Base-by-base conservation (phyloP, 2,797 vertebrate genomes). In the Takifugu rubripes region DNA sequence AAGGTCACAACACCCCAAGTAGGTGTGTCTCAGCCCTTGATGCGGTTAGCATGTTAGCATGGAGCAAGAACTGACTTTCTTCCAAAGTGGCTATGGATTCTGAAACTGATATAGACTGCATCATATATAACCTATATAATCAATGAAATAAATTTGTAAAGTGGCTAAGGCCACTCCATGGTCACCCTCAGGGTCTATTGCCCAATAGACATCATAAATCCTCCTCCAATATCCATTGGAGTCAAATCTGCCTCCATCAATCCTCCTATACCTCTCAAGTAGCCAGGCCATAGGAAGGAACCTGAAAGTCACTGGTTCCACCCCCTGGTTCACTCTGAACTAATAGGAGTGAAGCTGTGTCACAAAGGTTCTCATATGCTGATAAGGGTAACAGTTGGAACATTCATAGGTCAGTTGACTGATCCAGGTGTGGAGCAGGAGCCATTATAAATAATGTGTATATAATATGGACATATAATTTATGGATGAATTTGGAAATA, bases 101-200 rank as follows among this genome's bases (percentile, higher is more conserved):
- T 52, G 45, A 46, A 52, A 70, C 52, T 40, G 25, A 66, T 45
- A 40, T 24, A 25, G 54, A 47, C 53, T 16, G 16, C 44, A n/a
- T 5, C 2, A 40, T 53, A 45, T 52, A 53, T 61, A 25, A 27
- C 16, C 6, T 17, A 53, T 33, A 56, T 43, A 21, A 69, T 64
- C 73, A 60, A 60, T 52, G 68, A 62, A 45, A 62, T 44, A 16
- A 71, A 70, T 67, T 71, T 66, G 57, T 48, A 25, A 47, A 66
- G 78, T 62, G 72, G 61, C 67, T 62, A 42, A 60, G 68, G 75
- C 71, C 0, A 48, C 57, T 70, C 70, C 78, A 72, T 49, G 74
- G 77, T 75, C 80, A 79, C 74, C 65, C 75, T 78, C 74, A 75
- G 76, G 68, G 61, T 78, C 68, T 79, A 64, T 81, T 85, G 82